Evolutionary conservation across 2,888 invertebrate species (phyloP).

Genomic region (Eupithecia inturbata): DNA sequence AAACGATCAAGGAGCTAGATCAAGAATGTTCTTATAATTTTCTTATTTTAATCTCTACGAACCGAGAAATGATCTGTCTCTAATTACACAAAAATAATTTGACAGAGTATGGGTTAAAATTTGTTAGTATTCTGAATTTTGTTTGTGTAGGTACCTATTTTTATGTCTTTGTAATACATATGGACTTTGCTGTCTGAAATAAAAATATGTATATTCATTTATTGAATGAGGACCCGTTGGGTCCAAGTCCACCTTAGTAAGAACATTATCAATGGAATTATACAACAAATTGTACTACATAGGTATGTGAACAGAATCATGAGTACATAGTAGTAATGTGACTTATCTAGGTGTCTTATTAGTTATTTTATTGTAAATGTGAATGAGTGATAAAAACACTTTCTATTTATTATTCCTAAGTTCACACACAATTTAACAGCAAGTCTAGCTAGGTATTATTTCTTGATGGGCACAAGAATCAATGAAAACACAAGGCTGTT

Average conservation of each 20-base stretch:
- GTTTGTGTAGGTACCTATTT: too few species aligned
- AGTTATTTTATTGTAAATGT: not conserved
- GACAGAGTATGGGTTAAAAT: not conserved
- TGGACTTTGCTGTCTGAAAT: too few species aligned
- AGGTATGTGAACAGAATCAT: constrained; percentile 1
- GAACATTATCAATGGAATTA: not conserved
- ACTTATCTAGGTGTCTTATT: constrained; percentile 1
- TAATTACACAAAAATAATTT: not conserved
- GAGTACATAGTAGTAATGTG: not conserved
- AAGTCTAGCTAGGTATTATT: not conserved
- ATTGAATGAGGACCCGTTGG: too few species aligned
- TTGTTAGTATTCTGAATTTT: too few species aligned
- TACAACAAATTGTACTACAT: not conserved
- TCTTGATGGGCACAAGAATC: not conserved
- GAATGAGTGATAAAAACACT: not conserved
- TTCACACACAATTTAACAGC: not conserved
- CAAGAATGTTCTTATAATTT: not conserved
- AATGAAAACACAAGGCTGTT: too few species aligned
- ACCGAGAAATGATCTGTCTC: not conserved
- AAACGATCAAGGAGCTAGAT: not conserved
- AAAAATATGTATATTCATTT: too few species aligned
- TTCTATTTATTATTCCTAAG: not conserved
- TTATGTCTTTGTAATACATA: too few species aligned
- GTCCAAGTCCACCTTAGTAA: not conserved
- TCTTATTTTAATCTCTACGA: not conserved